Base-by-base conservation (phyloP, 2,888 invertebrate species). In the Drosophila neotestacea region DNA sequence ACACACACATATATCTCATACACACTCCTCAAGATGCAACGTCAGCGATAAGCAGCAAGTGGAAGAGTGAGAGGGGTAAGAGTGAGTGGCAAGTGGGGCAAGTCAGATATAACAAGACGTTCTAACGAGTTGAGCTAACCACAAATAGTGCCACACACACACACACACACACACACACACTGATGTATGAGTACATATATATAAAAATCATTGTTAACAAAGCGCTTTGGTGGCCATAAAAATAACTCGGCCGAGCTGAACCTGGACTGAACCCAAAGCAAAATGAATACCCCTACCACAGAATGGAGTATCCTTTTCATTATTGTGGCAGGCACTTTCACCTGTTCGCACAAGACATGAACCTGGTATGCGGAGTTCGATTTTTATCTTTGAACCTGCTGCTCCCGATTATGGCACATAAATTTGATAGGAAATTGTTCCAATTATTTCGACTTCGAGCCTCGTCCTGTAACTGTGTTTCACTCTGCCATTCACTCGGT, bases 151-250 rank as follows among this genome's bases (percentile, higher is more conserved):
- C 64, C 76, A 63, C 70, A 73, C 77, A 50, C 41, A 62, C 48
- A 54, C 46, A 54, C 32, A 54, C 46, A 38, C 51, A 56, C 27
- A 46, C 36, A n/a, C 9, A 56, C 7, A 46, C 36, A 36, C 13
- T 13, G 16, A 47, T 0, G 50, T 69, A 85, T 76, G 70, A 77
- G 80, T 38, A 50, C 28, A 9, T 52, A 52, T n/a, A 61, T 77
- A 89, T 82, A 73, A 81, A 87, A 88, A 83, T 88, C 88, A 88
- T 89, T 86, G 90, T 83, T 85, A 88, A 80, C 86, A 88, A 88
- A 88, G 83, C 79, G 81, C 77, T 77, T 81, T 75, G 79, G 79
- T 85, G 82, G 81, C 59, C 78, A 89, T 85, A 88, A 81, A 89
- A 85, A 86, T 73, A 76, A 66, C 82, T 79, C 69, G 73, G 55